Evolutionary conservation across 1,140 invertebrate genomes (phyloP).

Genomic region (Asbolus verrucosus): DNA sequence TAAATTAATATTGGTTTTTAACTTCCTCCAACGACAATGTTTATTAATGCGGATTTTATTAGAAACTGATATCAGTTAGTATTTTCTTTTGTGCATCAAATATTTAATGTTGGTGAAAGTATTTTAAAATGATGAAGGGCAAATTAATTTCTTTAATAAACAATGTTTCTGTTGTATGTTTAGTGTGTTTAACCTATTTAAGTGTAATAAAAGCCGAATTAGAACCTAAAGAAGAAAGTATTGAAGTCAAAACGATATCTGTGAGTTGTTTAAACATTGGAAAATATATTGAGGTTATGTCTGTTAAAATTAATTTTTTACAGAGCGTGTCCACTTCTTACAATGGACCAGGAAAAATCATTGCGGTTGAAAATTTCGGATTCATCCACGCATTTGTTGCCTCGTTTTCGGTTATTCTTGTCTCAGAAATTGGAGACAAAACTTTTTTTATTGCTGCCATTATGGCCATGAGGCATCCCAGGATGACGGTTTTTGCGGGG

Average conservation of each 20-base stretch:
- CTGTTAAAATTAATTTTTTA: slow-evolving; percentile 3
- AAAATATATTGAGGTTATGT: slow-evolving; percentile 32
- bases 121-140: slow-evolving; percentile 32
- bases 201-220: slow-evolving; percentile 8
- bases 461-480: slow-evolving; percentile 98
- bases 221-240: slow-evolving; percentile 13
- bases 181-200: slow-evolving; percentile 10
- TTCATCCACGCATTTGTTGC: slow-evolving; percentile 96
- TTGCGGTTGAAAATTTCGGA: slow-evolving; percentile 68
- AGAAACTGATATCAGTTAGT: neutral
- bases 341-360: slow-evolving; percentile 26
- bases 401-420: slow-evolving; percentile 94
- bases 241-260: neutral
- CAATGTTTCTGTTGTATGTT: neutral
- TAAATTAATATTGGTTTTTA: slow-evolving; percentile 16
- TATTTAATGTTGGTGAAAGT: slow-evolving; percentile 8
- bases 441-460: slow-evolving; percentile 99
- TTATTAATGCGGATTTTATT: neutral
- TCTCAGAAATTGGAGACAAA: slow-evolving; percentile 98
- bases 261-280: slow-evolving; percentile 1
- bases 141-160: slow-evolving; percentile 26
- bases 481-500: slow-evolving; percentile 92
- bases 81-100: neutral
- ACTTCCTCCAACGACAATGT: slow-evolving; percentile 1
- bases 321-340: slow-evolving; percentile 6